Conservation (phyloP, 2,797 vertebrate genomes). For the Morus bassanus region DNA sequence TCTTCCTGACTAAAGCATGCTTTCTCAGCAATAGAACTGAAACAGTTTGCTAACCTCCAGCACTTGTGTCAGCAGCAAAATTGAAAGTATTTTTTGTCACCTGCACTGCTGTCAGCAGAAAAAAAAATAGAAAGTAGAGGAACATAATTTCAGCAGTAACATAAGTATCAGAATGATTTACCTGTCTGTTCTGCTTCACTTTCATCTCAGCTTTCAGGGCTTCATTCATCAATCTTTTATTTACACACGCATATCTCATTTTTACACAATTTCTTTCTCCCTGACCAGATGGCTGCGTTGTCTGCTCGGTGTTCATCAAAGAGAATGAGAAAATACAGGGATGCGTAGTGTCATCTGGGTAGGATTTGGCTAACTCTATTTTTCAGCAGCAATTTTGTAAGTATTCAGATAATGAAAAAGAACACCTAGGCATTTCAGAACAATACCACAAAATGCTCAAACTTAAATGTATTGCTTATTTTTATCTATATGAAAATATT, state of each 20-base stretch:
- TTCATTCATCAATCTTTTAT: conserved; percentile 79
- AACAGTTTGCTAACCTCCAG: conserved; percentile 47
- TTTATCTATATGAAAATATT: not conserved
- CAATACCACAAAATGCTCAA: not conserved
- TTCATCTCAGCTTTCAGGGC: conserved; percentile 71
- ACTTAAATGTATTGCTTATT: not conserved
- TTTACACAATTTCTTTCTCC: conserved; percentile 61
- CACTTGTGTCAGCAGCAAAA: conserved; percentile 67
- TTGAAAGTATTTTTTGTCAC: conserved; percentile 70
- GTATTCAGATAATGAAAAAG: not conserved
- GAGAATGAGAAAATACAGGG: conserved; percentile 6
- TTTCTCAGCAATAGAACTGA: conserved; percentile 53
- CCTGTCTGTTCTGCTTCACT: conserved; percentile 69
- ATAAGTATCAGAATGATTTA: conserved; percentile 78
- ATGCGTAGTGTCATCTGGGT: conserved; percentile 23
- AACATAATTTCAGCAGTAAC: conserved; percentile 75
- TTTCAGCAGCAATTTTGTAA: conserved; percentile 3
- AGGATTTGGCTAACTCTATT: not conserved
- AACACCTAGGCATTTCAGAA: not conserved
- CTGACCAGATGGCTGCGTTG: conserved; percentile 60
- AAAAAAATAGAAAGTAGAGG: conserved; percentile 32
- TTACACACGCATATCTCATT: conserved; percentile 71
- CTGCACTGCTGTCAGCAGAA: conserved; percentile 60
- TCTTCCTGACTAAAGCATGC: conserved; percentile 7
- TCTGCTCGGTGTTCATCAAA: conserved; percentile 63